These are phyloP conservation scores for Chrysochloris asiatica DNA, from an alignment of 2,113 vertebrate genomes.

Conservation along the genomic window DNA sequence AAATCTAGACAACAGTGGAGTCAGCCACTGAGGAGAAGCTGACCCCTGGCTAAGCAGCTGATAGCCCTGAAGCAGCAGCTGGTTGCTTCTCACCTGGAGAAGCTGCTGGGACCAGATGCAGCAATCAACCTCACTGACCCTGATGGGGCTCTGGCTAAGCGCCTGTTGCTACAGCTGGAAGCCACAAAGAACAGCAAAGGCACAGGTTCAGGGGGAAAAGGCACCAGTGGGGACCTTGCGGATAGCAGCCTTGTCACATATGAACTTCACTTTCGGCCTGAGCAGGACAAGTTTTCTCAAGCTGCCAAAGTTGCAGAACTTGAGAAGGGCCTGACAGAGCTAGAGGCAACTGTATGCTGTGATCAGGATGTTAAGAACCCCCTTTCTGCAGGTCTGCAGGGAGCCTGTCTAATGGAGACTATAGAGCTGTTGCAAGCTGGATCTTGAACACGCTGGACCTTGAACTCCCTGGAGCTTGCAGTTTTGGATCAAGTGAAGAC, in stretches of 20 bases:
- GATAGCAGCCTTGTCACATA: slow-evolving; percentile 89
- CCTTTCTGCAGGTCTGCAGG: slow-evolving; percentile 90
- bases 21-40: slow-evolving; percentile 92
- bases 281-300: slow-evolving; percentile 94
- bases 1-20: slow-evolving; percentile 90
- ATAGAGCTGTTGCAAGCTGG: slow-evolving; percentile 95
- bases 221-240: slow-evolving; percentile 65
- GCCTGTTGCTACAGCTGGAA: slow-evolving; percentile 94
- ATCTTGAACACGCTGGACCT: too few species aligned
- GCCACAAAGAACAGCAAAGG: slow-evolving; percentile 86
- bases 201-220: slow-evolving; percentile 77
- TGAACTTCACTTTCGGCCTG: slow-evolving; percentile 93
- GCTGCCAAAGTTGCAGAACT: slow-evolving; percentile 94
- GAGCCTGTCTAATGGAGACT: slow-evolving; percentile 91
- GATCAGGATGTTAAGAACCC: slow-evolving; percentile 94
- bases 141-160: slow-evolving; percentile 94
- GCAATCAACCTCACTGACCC: slow-evolving; percentile 94
- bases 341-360: slow-evolving; percentile 90
- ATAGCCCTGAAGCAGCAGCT: slow-evolving; percentile 94
- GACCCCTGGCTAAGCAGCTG: slow-evolving; percentile 92
- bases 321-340: slow-evolving; percentile 93
- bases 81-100: slow-evolving; percentile 94
- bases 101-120: slow-evolving; percentile 92
- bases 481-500: slow-evolving; percentile 96
- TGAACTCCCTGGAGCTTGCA: slow-evolving; percentile 91